Base-by-base conservation (phyloP, 2,888 invertebrate species). In the Lasioglossum zephyrum region DNA sequence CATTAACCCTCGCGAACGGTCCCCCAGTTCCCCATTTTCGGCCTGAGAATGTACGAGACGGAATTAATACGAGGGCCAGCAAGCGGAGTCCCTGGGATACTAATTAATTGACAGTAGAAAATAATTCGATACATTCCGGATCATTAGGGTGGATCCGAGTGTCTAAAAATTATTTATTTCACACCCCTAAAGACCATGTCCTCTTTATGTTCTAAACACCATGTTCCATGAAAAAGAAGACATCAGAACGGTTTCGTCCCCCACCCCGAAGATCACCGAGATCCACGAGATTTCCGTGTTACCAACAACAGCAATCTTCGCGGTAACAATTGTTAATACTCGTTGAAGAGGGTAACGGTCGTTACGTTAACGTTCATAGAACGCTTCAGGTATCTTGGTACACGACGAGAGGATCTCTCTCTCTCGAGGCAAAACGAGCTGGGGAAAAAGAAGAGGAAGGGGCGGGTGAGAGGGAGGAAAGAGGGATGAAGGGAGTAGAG, bases 1-100 rank as follows among this genome's bases (percentile, higher is more conserved):
- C 77, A 87, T 86, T 87, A 87, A 53, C 73, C 49, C 73, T 73
- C 44, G 66, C 26, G n/a, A 49, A 49, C 36, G 69, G 69, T 39
- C 39, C 39, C 3, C 69, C 18, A 69, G 69, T 39, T 69, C 39
- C 69, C 39, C 5, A 69, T 69, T 69, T 69, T 69, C 69, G 69
- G 39, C n/a, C n/a, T 1, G 60, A 16, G 60, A 63, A 63, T 63
- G 60, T 16, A 16, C 9, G 4, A 60, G 26, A 2, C 16, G 16
- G 16, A 26, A 63, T 13, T 60, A 60, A 60, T 60, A 13, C 26
- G 53, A 8, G 53, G 18, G 53, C 8, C 53, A 0, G 22, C 53
- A 53, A 22, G 2, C 11, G 26, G 4, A n/a, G 4, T 13, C 1
- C 1, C n/a, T 63, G 5, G 60, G 6, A 26, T 16, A 31, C 60